Percentiles rank a stretch among this genome's conserved stretches.
These are phyloP conservation scores for Rhombomys opimus DNA, from an alignment of 2,113 vertebrate genomes.

Conservation along the genomic window DNA sequence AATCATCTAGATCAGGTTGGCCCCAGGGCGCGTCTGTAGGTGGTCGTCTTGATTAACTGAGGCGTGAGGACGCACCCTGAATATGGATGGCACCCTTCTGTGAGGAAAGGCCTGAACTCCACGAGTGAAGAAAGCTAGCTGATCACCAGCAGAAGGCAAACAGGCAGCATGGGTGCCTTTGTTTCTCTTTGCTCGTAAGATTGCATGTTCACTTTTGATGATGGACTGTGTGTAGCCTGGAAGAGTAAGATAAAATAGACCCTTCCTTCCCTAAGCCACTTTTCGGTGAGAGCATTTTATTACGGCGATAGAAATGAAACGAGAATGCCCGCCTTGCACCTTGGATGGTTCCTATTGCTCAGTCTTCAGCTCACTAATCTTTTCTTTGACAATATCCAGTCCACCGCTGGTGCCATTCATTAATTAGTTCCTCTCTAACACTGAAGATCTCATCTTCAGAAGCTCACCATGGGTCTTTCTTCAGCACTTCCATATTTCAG, in stretches of 20 bases:
- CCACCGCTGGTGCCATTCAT: too few species aligned
- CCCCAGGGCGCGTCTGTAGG: background rate
- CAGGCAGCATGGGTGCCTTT: background rate
- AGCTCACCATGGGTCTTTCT: background rate
- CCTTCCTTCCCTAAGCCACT: background rate
- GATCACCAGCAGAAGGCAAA: background rate
- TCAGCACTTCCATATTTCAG: background rate
- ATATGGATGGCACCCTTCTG: background rate
- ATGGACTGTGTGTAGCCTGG: too few species aligned
- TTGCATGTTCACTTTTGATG: background rate
- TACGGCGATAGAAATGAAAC: background rate
- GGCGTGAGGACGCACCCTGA: background rate
- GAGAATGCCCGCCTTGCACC: background rate
- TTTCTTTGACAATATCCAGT: background rate
- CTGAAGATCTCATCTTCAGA: background rate
- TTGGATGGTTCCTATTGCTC: background rate
- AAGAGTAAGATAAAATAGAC: background rate
- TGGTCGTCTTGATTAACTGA: too few species aligned
- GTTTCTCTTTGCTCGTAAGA: background rate
- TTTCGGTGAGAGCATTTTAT: background rate
- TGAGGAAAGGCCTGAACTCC: background rate
- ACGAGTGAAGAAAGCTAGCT: background rate
- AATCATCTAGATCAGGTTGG: background rate
- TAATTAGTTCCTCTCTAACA: background rate
- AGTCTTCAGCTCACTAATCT: background rate